Percentiles rank a stretch among this genome's conserved stretches.
phyloP scores from a whole-genome alignment of 1,140 invertebrate species.

The Hycleus cichorii region DNA sequence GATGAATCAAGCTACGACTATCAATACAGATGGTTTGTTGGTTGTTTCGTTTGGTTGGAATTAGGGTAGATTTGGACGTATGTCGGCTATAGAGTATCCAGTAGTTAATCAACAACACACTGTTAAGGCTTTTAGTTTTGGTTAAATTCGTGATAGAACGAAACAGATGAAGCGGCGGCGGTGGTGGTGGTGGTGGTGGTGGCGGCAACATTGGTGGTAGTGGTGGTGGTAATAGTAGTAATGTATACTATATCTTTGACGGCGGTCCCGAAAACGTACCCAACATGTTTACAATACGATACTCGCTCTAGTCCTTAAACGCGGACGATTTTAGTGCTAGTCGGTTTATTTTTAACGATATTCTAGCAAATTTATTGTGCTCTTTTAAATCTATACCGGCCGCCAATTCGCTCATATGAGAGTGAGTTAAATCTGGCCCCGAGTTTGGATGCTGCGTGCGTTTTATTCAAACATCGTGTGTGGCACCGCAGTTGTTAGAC shows the following conservation, averaged over 20 bases:
- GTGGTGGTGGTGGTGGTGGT: neutral
- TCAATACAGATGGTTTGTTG: conserved; percentile 8
- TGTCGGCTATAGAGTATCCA: conserved; percentile 23
- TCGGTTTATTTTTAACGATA: neutral
- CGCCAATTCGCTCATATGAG: too few relatives aligned
- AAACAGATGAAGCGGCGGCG: conserved; percentile 22
- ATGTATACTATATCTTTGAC: neutral
- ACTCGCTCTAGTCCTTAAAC: too few relatives aligned
- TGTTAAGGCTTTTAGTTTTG: conserved; percentile 23
- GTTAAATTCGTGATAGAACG: conserved; percentile 20
- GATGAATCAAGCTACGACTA: conserved; percentile 23
- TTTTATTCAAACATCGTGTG: conserved; percentile 4
- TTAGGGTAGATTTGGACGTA: conserved; percentile 24
- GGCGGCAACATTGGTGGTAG: conserved; percentile 5
- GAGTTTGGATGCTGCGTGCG: neutral
- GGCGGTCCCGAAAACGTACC: too few relatives aligned
- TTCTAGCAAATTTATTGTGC: too few relatives aligned
- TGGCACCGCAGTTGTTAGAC: conserved; percentile 6
- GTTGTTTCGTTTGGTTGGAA: conserved; percentile 19
- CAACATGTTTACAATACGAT: too few relatives aligned
- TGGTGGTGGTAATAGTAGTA: conserved; percentile 4
- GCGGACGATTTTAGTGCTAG: neutral
- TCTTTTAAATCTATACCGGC: too few relatives aligned
- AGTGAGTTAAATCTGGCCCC: neutral
- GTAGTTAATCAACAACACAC: conserved; percentile 35